Evolutionary conservation across 2,113 vertebrate species (phyloP).

Genomic region (Phyllopteryx taeniolatus): DNA sequence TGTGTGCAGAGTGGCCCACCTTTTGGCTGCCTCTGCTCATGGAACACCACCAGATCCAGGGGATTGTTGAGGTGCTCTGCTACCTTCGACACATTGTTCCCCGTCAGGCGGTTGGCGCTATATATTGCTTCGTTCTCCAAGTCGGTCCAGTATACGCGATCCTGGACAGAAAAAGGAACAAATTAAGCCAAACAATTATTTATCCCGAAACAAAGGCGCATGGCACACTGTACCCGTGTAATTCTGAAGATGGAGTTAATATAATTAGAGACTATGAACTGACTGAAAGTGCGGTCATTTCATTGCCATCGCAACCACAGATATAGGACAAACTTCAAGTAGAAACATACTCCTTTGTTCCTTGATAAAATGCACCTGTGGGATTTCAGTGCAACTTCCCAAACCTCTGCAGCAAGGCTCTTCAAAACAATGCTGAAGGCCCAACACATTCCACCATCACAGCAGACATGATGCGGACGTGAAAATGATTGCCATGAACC

Average conservation of each 20-base stretch:
- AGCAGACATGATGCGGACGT: not conserved
- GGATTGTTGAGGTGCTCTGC: slow-evolving; percentile 95
- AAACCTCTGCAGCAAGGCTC: not conserved
- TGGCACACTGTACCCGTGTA: not conserved
- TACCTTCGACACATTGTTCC: slow-evolving; percentile 80
- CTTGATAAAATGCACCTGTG: not conserved
- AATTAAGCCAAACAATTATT: not conserved
- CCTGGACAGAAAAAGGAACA: slow-evolving; percentile 69
- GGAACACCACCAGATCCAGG: slow-evolving; percentile 92
- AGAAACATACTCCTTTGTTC: not conserved
- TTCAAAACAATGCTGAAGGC: not conserved
- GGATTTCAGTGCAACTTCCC: not conserved
- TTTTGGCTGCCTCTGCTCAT: slow-evolving; percentile 90
- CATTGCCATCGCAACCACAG: not conserved
- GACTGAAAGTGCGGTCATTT: not conserved
- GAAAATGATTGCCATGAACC: not conserved
- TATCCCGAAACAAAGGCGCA: not conserved
- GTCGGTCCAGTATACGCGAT: slow-evolving; percentile 95
- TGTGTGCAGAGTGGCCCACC: slow-evolving; percentile 67
- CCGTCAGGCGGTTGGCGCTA: slow-evolving; percentile 89
- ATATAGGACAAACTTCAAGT: not conserved
- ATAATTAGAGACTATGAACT: not conserved
- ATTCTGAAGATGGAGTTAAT: not conserved
- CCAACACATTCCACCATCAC: not conserved
- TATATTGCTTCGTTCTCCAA: slow-evolving; percentile 93